Evolutionary conservation across 1,140 invertebrate species (phyloP), one percentile per base, ranked within the genome.

Genomic region (Conopomorpha cramerella): DNA sequence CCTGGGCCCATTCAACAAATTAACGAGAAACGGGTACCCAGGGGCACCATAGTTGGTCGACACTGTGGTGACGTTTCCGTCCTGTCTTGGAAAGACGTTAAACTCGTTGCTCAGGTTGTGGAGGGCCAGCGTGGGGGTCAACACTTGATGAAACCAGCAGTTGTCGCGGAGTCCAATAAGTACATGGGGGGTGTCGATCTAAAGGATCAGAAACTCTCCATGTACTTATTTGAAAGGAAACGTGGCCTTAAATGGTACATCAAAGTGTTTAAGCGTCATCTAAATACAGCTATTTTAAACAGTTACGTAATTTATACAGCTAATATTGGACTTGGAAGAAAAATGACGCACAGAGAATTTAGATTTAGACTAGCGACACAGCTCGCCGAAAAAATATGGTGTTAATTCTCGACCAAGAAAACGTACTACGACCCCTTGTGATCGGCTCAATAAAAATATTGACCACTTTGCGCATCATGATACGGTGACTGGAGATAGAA

Each of bases 111-210:
- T 18, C 17, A 27, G 4, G 27, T 18, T n/a, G 19, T 16, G 3
- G 2, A 2, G 2, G 10, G 36, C n/a, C 26, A n/a, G 4, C 12
- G 36, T 12, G 27, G 15, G 4, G 36, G 28, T 12, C 2, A 18
- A 4, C 6, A 18, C 3, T 4, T 16, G 3, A 2, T 10, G 2
- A 43, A 41, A 27, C 46, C 46, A n/a, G 25, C n/a, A 11, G 14
- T 23, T 6, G 34, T 47, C 8, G 14, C 15, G 1, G 36, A 49
- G 33, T 49, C 46, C 36, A 51, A 49, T 31, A 45, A 31, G 16
- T 18, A 28, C 19, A 49, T 45, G 46, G 45, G 46, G 2, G 38
- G 43, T 6, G 49, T 51, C 1, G 49, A 51, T 37, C 8, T 17
- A 3, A 29, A 36, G 16, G 49, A 51, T 27, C 49, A 53, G 34